These are phyloP conservation scores for Nephrotoma appendiculata DNA, from an alignment of 2,888 invertebrate genomes.

Conservation along the genomic window DNA sequence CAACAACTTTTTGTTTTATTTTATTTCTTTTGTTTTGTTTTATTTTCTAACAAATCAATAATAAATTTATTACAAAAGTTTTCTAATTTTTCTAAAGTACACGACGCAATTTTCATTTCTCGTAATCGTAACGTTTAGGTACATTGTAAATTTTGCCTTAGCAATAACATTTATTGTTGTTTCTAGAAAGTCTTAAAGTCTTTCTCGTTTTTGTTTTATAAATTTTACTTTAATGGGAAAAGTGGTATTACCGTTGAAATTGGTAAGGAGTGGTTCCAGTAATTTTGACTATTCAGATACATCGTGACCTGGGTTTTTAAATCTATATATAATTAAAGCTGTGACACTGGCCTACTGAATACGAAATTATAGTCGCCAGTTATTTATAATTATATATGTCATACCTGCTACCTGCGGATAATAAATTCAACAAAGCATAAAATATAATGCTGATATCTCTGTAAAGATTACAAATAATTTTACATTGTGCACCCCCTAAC, in stretches of 20 bases:
- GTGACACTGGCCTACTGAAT: not conserved
- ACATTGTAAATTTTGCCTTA: not conserved
- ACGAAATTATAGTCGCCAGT: not conserved
- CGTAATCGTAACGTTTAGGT: not conserved
- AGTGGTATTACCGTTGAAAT: too few relatives aligned
- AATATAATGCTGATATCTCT: not conserved
- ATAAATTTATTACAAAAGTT: not conserved
- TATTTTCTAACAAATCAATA: not conserved
- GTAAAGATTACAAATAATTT: not conserved
- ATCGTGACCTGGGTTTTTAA: too few relatives aligned
- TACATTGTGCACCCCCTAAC: not conserved
- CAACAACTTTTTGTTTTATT: not conserved
- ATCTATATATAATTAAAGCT: too few relatives aligned
- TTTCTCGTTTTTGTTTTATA: not conserved
- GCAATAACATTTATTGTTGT: not conserved
- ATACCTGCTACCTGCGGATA: not conserved
- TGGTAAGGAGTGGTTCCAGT: too few relatives aligned
- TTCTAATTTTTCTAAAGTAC: not conserved
- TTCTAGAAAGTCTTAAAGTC: not conserved
- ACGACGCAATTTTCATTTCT: not conserved
- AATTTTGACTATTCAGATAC: too few relatives aligned
- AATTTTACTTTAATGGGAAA: not conserved
- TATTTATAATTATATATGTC: not conserved
- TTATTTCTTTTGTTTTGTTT: too few relatives aligned
- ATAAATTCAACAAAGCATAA: not conserved